Base-by-base conservation (phyloP, 1,140 invertebrate genomes). In the Homarus americanus region DNA sequence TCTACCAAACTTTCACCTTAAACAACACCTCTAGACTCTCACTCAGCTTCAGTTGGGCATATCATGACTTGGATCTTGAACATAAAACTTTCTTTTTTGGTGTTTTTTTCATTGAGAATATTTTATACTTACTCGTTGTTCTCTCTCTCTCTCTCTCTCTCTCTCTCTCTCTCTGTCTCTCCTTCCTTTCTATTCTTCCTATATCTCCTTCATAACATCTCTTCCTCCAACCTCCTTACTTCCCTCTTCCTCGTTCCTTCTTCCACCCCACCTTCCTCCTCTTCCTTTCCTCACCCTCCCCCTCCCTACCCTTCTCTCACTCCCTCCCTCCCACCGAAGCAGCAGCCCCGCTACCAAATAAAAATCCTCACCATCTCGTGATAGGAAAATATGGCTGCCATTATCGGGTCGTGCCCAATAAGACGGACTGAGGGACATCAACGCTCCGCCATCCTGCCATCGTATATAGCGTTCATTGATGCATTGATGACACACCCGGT, bases 351-450 rank as follows among this genome's bases (percentile, higher is more conserved):
- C 28, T 63, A 58, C 49, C 79, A 63, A 82, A 82, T 82, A 82
- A 82, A 63, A 82, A 63, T 63, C 49, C 79, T 63, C 49, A 82
- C 49, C 49, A 63, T 82, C 41, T 53, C 49, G 28, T 63, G 79
- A 49, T 82, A 82, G 49, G 32, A 82, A 82, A 63, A 82, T 82
- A 82, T 82, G 17, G 49, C 49, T 12, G 53, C 79, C 79, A 82
- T 82, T 82, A 82, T 82, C 32, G 79, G 49, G 1, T 34, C 5
- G 53, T 36, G 79, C 12, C 49, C 79, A 82, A 82, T 82, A 82
- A 82, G 79, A 82, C 79, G 44, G 28, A 63, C 24, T 53, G 49
- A 63, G 20, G 3, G 79, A 24, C 53, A 49, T 49, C 49, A 63
- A 63, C 79, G 32, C 9, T 32, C 4, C 79, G 15, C 41, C 49